Base-by-base conservation (phyloP, 2,797 vertebrate genomes). In the Alca torda region DNA sequence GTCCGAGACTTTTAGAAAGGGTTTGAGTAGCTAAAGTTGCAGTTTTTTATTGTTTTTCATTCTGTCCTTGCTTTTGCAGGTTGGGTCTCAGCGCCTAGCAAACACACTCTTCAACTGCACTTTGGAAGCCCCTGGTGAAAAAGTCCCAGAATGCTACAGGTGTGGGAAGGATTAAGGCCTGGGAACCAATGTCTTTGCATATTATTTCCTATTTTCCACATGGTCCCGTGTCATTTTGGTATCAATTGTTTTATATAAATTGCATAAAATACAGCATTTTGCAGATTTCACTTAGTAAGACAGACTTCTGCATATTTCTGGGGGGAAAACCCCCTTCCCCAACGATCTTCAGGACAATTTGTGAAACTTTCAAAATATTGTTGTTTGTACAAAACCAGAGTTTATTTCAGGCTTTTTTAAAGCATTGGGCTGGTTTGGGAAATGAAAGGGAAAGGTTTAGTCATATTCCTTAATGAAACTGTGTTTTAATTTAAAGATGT, bases 401-500 rank as follows among this genome's bases (percentile, higher is more conserved):
- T 73, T 88, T 87, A 61, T 86, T 84, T 87, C 79, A 86, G 57
- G 30, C 46, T 87, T 83, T 80, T 24, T 15, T 73, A 59, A 87
- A 92, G 37, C 50, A 60, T 31, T 81, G 50, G 17, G 1, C 14
- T 69, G 25, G 4, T 48, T 57, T 93, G 37, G 65, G 75, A 94
- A 84, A 75, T 19, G 13, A 68, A 79, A 82, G 65, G 61, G 57
- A 85, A 92, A 89, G 41, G 14, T 45, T 93, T 87, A 68, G 37
- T 92, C 65, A 53, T 74, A 70, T 67, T 87, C 60, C 37, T 92
- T 83, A 82, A 82, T 43, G 68, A 92, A 90, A 74, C 72, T 76
- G 35, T 90, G 53, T 64, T 96, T 95, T 87, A 94, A 85, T 94
- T 93, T 87, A 91, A 89, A 95, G 87, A 95, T 81, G 65, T 93